Evolutionary conservation across 2,888 invertebrate genomes (phyloP), one percentile per base, ranked within the genome.

Genomic region (Lithosia quadra): DNA sequence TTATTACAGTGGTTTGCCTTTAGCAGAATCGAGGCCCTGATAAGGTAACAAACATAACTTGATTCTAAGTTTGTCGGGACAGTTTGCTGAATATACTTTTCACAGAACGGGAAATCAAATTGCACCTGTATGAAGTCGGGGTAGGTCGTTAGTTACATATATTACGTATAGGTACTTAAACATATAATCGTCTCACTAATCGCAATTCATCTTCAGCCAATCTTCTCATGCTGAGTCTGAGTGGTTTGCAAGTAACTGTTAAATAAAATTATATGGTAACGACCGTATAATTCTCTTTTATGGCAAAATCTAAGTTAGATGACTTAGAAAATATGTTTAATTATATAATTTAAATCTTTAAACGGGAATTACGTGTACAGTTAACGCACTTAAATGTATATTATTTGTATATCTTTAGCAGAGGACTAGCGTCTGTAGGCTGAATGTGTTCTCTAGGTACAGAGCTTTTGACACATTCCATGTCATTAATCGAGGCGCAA

Each of bases 181-280:
- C 56, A 56, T 56, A 28, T 24, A 56, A 24, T 56, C 56, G 56
- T 28, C 56, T 24, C 13, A 56, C 22, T 2, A 24, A 15, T 56
- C 56, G 56, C 15, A 56, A 56, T 56, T 15, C 13, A 24, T 56
- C 24, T 56, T 15, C 56, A 56, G 56, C 15, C 15, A 56, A 56
- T 24, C 24, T 28, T 28, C 56, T 56, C 24, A 24, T 56, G 24
- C 22, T 15, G 8, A 15, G 56, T 56, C 13, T 22, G 7, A 28
- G 56, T 24, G 56, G 24, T 56, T 24, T 15, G 8, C 56, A 28
- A 56, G n/a, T 59, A 59, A 66, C 21, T 22, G 49, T 60, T 15
- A 18, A 49, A 49, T 65, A 58, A n/a, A n/a, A 61, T 61, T 60
- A 63, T 59, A 62, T 39, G 36, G 22, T 49, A n/a, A n/a, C 49